Conservation (phyloP, 2,888 invertebrate genomes). For the Proisotoma minuta region DNA sequence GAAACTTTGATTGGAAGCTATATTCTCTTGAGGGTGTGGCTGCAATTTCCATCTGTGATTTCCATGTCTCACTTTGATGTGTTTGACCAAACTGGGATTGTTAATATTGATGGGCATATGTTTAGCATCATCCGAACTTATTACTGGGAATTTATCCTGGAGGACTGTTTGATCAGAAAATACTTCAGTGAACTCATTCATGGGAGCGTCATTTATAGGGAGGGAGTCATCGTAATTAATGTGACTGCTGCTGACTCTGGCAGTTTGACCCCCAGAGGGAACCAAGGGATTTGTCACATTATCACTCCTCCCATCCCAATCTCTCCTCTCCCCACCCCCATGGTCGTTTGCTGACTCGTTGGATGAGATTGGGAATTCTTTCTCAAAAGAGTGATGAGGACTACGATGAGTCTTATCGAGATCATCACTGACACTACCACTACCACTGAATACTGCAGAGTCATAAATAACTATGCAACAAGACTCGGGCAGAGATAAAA, state of each 20-base stretch:
- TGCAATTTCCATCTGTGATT: slow-evolving; percentile 1
- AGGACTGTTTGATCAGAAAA: no score
- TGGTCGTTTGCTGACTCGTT: slow-evolving; percentile 16
- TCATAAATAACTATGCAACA: slow-evolving; percentile 42
- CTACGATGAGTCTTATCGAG: slow-evolving; percentile 34
- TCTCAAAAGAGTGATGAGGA: slow-evolving; percentile 28
- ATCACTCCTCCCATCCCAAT: neutral
- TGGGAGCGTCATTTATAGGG: no score
- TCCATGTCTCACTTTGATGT: neutral
- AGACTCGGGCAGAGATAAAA: slow-evolving; percentile 37
- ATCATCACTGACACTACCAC: slow-evolving; percentile 33
- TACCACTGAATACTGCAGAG: slow-evolving; percentile 32
- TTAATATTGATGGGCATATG: neutral
- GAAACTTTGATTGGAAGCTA: neutral
- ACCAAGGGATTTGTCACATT: neutral
- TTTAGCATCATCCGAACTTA: no score
- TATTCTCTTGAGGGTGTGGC: neutral
- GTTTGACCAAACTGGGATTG: neutral
- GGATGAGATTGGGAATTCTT: slow-evolving; percentile 23
- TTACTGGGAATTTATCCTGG: no score
- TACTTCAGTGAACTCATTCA: no score
- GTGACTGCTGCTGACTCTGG: no score
- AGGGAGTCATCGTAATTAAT: no score
- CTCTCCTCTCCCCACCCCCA: neutral
- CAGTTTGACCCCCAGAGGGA: neutral